Base-by-base conservation (phyloP, 1,140 invertebrate species). In the Anoplolepis gracilipes region DNA sequence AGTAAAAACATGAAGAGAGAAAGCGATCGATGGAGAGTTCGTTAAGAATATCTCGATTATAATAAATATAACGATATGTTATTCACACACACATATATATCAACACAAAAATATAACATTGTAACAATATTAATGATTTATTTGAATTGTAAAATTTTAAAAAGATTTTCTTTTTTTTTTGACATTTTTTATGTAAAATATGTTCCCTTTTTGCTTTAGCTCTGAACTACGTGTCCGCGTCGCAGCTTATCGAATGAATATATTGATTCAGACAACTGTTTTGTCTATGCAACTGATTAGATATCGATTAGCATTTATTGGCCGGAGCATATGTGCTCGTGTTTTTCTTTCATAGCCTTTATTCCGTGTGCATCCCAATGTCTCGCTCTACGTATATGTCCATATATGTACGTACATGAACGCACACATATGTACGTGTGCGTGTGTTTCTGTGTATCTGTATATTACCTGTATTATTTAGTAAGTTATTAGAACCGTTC, bases 301-400 rank as follows among this genome's bases (percentile, higher is more conserved):
- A n/a, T 77, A n/a, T 36, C 81, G 59, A 53, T 76, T 65, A 65
- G 72, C 59, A 61, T 84, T n/a, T 75, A 62, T 36, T 75, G 70
- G 46, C 39, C 72, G 72, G 81, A 84, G 57, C 72, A 84, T 84
- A 64, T 77, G 72, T 64, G 72, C 81, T 61, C 78, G 70, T 77
- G 42, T 84, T 25, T 82, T 82, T 39, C 59, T 36, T 75, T 84
- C 73, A 77, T 72, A 84, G 81, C 81, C 72, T 84, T 72, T 84
- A 65, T 65, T n/a, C 28, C 81, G 69, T 85, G 81, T 87, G 81
- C 82, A 76, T 85, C 69, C 46, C 57, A 64, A 39, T 76, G 78
- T 86, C 57, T 55, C 81, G 62, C 82, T 57, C 36, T 76, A 59
- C 55, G 72, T 85, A 59, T 77, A 42, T 62, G 77, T 85, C 22